phyloP scores from a whole-genome alignment of 2,113 vertebrate species.

The Euleptes europaea region DNA sequence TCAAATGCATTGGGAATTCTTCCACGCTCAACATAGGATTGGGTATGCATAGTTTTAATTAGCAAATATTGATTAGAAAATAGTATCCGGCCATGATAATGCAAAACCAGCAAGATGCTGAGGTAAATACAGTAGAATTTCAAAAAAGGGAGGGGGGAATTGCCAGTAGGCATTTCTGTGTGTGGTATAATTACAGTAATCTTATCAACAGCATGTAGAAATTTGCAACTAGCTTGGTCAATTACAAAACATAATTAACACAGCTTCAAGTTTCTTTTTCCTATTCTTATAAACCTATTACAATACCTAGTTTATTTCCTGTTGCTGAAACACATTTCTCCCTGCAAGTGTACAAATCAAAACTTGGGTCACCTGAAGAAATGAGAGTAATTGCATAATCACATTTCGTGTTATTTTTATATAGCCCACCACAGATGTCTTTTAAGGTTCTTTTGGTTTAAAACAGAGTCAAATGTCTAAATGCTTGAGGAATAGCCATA shows the following conservation, averaged over 20 bases:
- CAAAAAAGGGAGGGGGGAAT: no score
- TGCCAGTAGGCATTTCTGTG: neutral
- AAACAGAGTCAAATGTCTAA: no score
- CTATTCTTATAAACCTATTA: neutral
- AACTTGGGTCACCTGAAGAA: neutral
- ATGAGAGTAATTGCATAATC: neutral
- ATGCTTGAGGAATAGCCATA: no score
- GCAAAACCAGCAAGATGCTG: no score
- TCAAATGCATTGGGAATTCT: no score
- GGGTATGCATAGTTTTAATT: no score
- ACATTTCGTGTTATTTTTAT: neutral
- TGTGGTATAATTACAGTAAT: neutral
- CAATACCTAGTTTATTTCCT: neutral
- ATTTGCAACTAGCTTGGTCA: neutral
- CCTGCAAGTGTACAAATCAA: neutral
- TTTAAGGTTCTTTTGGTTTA: neutral
- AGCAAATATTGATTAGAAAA: neutral
- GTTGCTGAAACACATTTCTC: neutral
- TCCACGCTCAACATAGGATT: no score
- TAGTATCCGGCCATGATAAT: neutral
- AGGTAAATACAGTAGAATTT: no score
- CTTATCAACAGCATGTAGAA: neutral
- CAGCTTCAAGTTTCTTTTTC: neutral
- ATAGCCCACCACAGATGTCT: neutral
- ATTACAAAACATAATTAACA: neutral